These are phyloP conservation scores for Nomada fabriciana DNA, from an alignment of 2,888 invertebrate genomes.

Conservation along the genomic window DNA sequence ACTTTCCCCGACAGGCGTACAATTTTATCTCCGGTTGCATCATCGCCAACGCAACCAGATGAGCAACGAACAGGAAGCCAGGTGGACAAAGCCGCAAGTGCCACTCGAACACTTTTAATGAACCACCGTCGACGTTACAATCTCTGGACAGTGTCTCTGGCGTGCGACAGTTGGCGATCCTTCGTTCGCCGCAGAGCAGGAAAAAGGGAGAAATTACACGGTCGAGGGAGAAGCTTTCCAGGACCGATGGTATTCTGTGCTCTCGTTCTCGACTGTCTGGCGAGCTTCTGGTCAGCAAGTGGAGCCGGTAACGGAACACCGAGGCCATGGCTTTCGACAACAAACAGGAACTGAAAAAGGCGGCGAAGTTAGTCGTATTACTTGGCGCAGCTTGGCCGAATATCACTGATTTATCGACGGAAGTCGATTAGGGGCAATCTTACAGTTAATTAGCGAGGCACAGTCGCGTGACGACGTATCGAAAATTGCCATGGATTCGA, in stretches of 20 bases:
- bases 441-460: slow-evolving; percentile 72
- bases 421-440: slow-evolving; percentile 79
- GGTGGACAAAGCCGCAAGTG: slow-evolving; percentile 67
- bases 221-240: slow-evolving; percentile 33
- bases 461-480: slow-evolving; percentile 47
- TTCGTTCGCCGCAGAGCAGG: background rate
- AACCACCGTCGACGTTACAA: slow-evolving; percentile 41
- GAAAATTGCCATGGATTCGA: slow-evolving; percentile 25
- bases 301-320: slow-evolving; percentile 68
- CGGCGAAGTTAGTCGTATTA: slow-evolving; percentile 77
- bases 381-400: slow-evolving; percentile 57
- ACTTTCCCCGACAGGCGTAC: too few species aligned
- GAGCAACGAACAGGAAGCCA: slow-evolving; percentile 40
- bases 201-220: slow-evolving; percentile 42
- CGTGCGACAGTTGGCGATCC: slow-evolving; percentile 45
- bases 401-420: slow-evolving; percentile 78
- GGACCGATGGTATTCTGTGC: slow-evolving; percentile 22
- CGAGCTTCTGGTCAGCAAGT: slow-evolving; percentile 68
- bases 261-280: slow-evolving; percentile 50
- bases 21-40: background rate
- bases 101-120: slow-evolving; percentile 64
- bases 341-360: slow-evolving; percentile 79
- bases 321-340: slow-evolving; percentile 72
- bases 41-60: background rate
- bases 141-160: slow-evolving; percentile 61